Evolutionary conservation across 2,113 vertebrate genomes (phyloP), one percentile per base, ranked within the genome.

Genomic region (Mus spicilegus): DNA sequence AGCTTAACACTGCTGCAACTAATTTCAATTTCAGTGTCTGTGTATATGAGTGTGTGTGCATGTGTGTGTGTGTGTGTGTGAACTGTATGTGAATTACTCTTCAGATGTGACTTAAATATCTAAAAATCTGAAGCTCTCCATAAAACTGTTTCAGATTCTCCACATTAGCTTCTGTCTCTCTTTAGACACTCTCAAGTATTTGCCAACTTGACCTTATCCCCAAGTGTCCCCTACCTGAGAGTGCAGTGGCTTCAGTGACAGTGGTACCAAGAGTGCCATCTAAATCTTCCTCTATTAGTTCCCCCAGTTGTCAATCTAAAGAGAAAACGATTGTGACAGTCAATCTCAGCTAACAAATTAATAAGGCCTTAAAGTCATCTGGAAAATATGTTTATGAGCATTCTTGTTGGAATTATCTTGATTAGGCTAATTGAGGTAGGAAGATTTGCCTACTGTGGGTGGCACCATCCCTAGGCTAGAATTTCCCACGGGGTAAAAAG

Each of bases 11-110:
- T 58, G 39, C 70, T 63, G 16, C 22, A 72, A 63, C 36, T 77
- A 89, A 67, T 42, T 82, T 72, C 92, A 82, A 92, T 84, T 87
- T 67, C 46, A 72, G 81, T 61, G 78, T 58, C 20, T 58, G 77
- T 36, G 17, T 49, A 14, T 20, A 19, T 10, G 7, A 5, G 76
- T 80, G 46, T 51, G 49, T 33, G 7, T 51, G 28, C 51, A 12
- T 51, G 28, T 77, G 13, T 30, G 39, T 26, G 36, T 26, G 73
- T 54, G 54, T 54, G 54, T 54, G 51, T 54, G 51, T 54, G 72
- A 46, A 11, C 33, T 81, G 36, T 7, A 24, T 69, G 81, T 81
- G 51, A n/a, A 17, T 93, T 90, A 76, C 51, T 92, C n/a, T 73
- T 12, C 22, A 8, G 5, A 67, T 20, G 65, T 11, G 36, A 9